Evolutionary conservation across 2,888 invertebrate species (phyloP).

Genomic region (Ferdinandea cuprea): DNA sequence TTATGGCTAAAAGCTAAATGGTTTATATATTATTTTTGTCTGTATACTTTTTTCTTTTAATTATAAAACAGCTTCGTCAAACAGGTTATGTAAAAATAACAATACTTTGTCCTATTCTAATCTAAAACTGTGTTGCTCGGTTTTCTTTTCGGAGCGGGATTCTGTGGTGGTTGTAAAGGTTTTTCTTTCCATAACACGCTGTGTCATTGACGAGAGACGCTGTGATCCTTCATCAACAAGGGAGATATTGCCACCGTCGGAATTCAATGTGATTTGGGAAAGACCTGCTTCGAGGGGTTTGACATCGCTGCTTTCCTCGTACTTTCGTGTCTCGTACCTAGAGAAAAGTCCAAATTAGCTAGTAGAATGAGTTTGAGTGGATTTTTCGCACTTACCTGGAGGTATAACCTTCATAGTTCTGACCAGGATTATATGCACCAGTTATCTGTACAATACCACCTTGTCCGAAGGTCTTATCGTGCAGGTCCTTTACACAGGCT

Average conservation of each 20-base stretch:
- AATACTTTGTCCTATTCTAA: constrained; percentile 78
- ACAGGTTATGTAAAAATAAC: constrained; percentile 35
- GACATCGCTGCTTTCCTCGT: constrained; percentile 80
- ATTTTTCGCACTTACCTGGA: constrained; percentile 84
- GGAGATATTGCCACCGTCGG: constrained; percentile 81
- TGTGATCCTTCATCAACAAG: constrained; percentile 82
- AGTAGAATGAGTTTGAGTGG: neutral
- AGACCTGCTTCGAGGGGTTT: constrained; percentile 81
- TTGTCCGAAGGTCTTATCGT: constrained; percentile 83
- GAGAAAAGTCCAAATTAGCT: constrained; percentile 1
- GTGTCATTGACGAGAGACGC: constrained; percentile 82
- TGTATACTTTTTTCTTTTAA: constrained; percentile 42
- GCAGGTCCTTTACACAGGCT: constrained; percentile 82
- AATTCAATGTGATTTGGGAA: constrained; percentile 81
- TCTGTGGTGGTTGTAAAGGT: constrained; percentile 82
- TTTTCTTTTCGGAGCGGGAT: constrained; percentile 82
- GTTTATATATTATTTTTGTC: constrained; percentile 59
- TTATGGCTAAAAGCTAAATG: constrained; percentile 65
- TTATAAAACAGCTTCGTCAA: constrained; percentile 39
- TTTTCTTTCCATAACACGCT: constrained; percentile 83
- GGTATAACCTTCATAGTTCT: constrained; percentile 87
- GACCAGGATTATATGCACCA: constrained; percentile 79
- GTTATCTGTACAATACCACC: constrained; percentile 81
- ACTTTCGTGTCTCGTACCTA: constrained; percentile 83
- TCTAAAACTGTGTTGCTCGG: constrained; percentile 83